Conservation (phyloP, 2,113 vertebrate genomes). For the Cryptomyrus ogoouensis region DNA sequence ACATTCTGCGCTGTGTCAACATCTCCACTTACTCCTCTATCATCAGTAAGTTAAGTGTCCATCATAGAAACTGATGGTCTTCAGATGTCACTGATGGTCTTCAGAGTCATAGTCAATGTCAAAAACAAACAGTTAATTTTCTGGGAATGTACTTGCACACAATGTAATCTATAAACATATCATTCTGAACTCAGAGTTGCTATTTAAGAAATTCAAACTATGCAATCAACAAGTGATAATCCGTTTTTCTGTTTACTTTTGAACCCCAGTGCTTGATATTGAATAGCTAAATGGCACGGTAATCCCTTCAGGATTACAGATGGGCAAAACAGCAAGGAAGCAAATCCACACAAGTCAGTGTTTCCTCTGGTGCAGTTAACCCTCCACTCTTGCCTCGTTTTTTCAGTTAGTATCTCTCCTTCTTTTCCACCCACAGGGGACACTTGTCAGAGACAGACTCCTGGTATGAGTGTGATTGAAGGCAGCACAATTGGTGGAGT, state of each 20-base stretch:
- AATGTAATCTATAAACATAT: background rate
- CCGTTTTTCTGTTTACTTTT: slow-evolving; percentile 1
- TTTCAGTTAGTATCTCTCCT: background rate
- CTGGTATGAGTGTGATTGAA: background rate
- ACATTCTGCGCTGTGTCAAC: background rate
- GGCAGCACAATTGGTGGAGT: background rate
- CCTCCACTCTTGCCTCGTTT: background rate
- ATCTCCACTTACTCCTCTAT: background rate
- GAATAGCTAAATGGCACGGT: background rate
- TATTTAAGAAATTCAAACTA: background rate
- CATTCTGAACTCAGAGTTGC: background rate
- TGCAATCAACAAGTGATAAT: background rate
- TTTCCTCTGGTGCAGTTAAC: background rate
- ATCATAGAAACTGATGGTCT: background rate
- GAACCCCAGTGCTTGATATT: background rate
- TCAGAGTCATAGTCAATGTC: background rate
- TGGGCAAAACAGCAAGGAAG: background rate
- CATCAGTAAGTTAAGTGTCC: background rate
- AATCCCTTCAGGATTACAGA: background rate
- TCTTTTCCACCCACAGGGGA: slow-evolving; percentile 23
- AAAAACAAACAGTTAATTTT: background rate
- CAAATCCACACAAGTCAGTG: background rate
- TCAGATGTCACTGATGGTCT: background rate
- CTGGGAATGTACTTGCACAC: background rate
- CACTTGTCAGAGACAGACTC: background rate